Conservation (phyloP, 1,140 invertebrate genomes). For the Whitmania pigra region DNA sequence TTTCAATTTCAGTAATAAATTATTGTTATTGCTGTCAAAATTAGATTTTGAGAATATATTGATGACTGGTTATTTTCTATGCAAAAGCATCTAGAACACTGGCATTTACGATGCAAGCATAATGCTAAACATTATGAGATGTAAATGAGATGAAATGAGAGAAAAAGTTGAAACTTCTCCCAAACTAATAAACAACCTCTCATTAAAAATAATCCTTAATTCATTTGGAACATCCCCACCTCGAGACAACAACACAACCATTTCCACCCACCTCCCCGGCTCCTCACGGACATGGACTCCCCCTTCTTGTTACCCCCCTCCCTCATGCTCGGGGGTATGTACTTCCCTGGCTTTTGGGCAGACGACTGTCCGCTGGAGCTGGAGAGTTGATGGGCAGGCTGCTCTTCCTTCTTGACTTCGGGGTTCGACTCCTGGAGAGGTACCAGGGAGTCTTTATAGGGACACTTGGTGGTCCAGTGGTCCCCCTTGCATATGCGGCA, state of each 20-base stretch:
- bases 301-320: slow-evolving; percentile 62
- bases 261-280: slow-evolving; percentile 27
- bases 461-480: slow-evolving; percentile 93
- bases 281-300: slow-evolving; percentile 51
- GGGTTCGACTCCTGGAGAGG: slow-evolving; percentile 30
- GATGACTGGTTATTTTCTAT: too few relatives aligned
- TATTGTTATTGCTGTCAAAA: too few relatives aligned
- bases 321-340: slow-evolving; percentile 70
- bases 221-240: not conserved
- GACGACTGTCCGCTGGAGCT: slow-evolving; percentile 26
- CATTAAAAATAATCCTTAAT: not conserved
- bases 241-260: not conserved
- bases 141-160: too few relatives aligned
- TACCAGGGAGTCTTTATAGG: slow-evolving; percentile 71
- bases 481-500: slow-evolving; percentile 83
- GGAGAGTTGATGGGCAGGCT: slow-evolving; percentile 29
- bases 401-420: slow-evolving; percentile 34
- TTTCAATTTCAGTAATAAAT: too few relatives aligned
- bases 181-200: not conserved
- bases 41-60: too few relatives aligned
- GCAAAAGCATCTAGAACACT: too few relatives aligned
- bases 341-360: slow-evolving; percentile 38
- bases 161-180: not conserved
- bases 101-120: too few relatives aligned
- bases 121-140: too few relatives aligned